phyloP scores from a whole-genome alignment of 2,113 vertebrate species.

The Nyctereutes procyonoides region DNA sequence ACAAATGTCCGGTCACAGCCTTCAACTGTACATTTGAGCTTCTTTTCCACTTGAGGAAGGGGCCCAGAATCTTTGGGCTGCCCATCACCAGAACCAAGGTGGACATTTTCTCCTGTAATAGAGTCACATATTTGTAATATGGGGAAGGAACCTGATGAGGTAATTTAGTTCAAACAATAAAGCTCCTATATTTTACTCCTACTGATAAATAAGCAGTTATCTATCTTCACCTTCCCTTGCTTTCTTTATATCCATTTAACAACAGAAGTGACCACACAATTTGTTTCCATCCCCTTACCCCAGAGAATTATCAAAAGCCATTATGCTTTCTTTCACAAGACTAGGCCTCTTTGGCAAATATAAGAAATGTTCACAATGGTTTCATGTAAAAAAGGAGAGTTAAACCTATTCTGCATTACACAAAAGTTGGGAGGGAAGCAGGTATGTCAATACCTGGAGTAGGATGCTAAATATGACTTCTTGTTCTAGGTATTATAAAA shows the following conservation, averaged over 20 bases:
- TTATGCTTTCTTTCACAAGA: not conserved
- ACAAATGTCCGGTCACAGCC: slow-evolving; percentile 97
- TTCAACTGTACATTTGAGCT: slow-evolving; percentile 96
- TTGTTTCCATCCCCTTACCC: not conserved
- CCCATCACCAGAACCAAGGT: slow-evolving; percentile 90
- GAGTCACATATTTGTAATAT: slow-evolving; percentile 56
- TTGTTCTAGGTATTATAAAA: not conserved
- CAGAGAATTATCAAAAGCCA: not conserved
- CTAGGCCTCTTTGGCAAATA: not conserved
- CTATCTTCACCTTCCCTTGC: not conserved
- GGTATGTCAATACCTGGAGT: not conserved
- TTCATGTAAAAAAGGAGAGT: slow-evolving; percentile 26
- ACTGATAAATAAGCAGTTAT: not conserved
- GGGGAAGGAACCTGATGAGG: slow-evolving; percentile 32
- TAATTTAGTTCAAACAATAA: slow-evolving; percentile 52
- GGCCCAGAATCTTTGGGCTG: slow-evolving; percentile 90
- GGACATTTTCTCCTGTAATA: slow-evolving; percentile 92
- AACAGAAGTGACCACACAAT: not conserved
- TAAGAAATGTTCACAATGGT: slow-evolving; percentile 26
- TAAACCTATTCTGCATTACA: not conserved
- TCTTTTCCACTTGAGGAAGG: slow-evolving; percentile 91
- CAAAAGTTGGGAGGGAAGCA: not conserved
- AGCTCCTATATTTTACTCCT: not conserved
- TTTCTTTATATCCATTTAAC: not conserved
- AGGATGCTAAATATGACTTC: not conserved